Evolutionary conservation across 2,113 vertebrate species (phyloP).

Genomic region (Conger conger): DNA sequence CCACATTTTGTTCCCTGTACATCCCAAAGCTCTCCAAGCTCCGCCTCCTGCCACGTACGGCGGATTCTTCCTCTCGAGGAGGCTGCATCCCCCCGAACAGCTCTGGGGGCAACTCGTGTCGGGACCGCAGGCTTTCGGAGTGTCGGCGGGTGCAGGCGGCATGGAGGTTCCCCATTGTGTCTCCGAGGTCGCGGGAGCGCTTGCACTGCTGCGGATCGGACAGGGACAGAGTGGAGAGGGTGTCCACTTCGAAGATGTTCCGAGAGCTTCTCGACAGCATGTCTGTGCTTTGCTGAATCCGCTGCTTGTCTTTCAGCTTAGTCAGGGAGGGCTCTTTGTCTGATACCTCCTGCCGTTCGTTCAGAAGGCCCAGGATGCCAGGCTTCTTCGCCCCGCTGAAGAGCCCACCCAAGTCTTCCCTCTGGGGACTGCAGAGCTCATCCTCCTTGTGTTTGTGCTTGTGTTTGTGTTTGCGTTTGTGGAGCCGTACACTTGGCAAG

Average conservation of each 20-base stretch:
- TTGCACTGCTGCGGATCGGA: constrained; percentile 87
- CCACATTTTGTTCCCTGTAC: constrained; percentile 86
- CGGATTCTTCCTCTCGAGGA: constrained; percentile 74
- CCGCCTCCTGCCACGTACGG: constrained; percentile 77
- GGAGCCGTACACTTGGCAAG: constrained; percentile 83
- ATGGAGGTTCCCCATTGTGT: constrained; percentile 77
- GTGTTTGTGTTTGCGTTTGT: constrained; percentile 98
- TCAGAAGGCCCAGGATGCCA: constrained; percentile 78
- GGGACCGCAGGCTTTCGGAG: constrained; percentile 61
- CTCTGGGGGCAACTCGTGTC: constrained; percentile 68
- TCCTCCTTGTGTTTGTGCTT: constrained; percentile 99
- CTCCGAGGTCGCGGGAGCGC: constrained; percentile 79
- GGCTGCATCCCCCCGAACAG: constrained; percentile 79
- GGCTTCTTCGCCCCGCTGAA: constrained; percentile 83
- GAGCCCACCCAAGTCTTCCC: constrained; percentile 88
- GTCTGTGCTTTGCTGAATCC: constrained; percentile 73
- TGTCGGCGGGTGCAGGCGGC: constrained; percentile 85
- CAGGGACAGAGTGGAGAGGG: constrained; percentile 80
- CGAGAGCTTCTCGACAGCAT: constrained; percentile 72
- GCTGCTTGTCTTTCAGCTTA: constrained; percentile 86
- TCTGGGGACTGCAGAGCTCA: constrained; percentile 77
- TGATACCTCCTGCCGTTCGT: constrained; percentile 73
- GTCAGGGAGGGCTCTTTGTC: constrained; percentile 80
- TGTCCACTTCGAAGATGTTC: constrained; percentile 88
- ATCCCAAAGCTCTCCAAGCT: constrained; percentile 85